Evolutionary conservation across 2,797 vertebrate species (phyloP).

Genomic region (Pagetopsis macropterus): DNA sequence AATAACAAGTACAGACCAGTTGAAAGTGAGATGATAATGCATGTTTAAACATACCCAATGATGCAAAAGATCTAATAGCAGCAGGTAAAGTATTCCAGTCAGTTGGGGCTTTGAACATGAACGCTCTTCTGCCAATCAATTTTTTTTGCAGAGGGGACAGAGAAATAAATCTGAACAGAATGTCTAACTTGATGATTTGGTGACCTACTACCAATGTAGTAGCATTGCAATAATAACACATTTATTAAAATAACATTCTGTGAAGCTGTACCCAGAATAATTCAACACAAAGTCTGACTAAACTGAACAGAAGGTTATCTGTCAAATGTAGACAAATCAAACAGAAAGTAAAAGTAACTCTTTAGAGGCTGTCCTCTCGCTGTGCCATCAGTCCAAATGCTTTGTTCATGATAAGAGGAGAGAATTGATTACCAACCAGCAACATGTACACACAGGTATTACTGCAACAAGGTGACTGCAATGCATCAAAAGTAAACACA

Average conservation of each 20-base stretch:
- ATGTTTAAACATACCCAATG: too few relatives aligned
- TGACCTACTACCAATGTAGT: neutral
- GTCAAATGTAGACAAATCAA: conserved; percentile 1
- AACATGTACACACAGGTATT: neutral
- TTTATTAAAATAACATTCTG: neutral
- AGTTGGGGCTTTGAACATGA: too few relatives aligned
- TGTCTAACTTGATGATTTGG: too few relatives aligned
- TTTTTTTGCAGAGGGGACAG: too few relatives aligned
- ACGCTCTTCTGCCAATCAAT: too few relatives aligned
- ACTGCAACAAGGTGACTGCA: neutral
- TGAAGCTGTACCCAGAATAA: neutral
- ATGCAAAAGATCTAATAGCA: too few relatives aligned
- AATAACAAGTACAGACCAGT: too few relatives aligned
- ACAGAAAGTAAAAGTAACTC: neutral
- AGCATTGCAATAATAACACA: neutral
- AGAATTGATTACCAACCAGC: neutral
- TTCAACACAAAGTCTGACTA: neutral
- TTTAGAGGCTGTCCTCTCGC: neutral
- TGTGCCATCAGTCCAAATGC: conserved; percentile 1
- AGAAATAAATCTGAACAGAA: too few relatives aligned
- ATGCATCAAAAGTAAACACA: neutral
- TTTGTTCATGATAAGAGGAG: conserved; percentile 1
- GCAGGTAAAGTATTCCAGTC: too few relatives aligned
- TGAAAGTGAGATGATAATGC: too few relatives aligned
- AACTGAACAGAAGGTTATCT: conserved; percentile 13